Evolutionary conservation across 2,888 invertebrate genomes (phyloP).

Genomic region (Acanthopleura granulata): DNA sequence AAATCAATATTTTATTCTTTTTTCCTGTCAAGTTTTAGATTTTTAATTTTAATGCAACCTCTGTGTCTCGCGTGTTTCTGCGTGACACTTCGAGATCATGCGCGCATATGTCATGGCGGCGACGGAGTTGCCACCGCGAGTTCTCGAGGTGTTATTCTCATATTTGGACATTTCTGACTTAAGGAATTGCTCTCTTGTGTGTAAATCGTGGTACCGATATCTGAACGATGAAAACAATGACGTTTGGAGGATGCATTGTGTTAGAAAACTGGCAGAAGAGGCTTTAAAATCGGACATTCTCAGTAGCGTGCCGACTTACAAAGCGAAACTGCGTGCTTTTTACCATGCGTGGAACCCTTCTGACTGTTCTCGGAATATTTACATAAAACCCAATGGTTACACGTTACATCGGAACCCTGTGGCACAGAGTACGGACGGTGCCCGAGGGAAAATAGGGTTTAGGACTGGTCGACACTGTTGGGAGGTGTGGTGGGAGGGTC

Average conservation of each 20-base stretch:
- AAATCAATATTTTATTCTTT: too few relatives aligned
- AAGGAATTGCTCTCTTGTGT: slow-evolving; percentile 89
- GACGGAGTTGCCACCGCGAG: slow-evolving; percentile 55
- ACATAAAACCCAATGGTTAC: slow-evolving; percentile 96
- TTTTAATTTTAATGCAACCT: background rate
- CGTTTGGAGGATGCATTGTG: slow-evolving; percentile 93
- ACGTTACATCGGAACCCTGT: slow-evolving; percentile 98
- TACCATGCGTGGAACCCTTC: slow-evolving; percentile 97
- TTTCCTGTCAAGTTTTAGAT: background rate
- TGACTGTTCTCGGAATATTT: slow-evolving; percentile 97
- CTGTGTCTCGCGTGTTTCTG: background rate
- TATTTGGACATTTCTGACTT: slow-evolving; percentile 89
- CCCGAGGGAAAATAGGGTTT: slow-evolving; percentile 87
- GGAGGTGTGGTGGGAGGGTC: slow-evolving; percentile 99
- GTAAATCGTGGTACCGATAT: slow-evolving; percentile 92
- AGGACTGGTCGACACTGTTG: slow-evolving; percentile 93
- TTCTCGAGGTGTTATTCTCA: slow-evolving; percentile 77
- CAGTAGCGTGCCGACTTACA: slow-evolving; percentile 88
- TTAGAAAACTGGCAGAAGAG: slow-evolving; percentile 87
- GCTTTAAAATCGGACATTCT: slow-evolving; percentile 91
- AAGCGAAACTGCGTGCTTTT: slow-evolving; percentile 90
- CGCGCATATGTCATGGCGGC: slow-evolving; percentile 50
- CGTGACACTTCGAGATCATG: slow-evolving; percentile 10
- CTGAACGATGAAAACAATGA: slow-evolving; percentile 94
- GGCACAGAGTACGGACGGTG: slow-evolving; percentile 96